Conservation (phyloP, 2,113 vertebrate genomes). For the Mionectes macconnelli region DNA sequence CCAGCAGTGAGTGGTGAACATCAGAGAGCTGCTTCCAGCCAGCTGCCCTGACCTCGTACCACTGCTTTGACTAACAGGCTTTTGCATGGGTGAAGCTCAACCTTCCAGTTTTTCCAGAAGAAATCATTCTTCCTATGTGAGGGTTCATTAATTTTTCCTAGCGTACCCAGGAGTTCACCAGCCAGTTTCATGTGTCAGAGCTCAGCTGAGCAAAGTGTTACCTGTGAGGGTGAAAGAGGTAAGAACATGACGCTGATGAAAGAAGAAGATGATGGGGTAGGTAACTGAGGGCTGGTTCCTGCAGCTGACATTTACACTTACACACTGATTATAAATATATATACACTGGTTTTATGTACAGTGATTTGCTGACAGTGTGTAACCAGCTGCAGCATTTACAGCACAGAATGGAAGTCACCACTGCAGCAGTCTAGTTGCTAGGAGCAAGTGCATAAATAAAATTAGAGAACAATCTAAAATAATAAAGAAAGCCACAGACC, state of each 20-base stretch:
- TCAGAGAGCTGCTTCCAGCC: not conserved
- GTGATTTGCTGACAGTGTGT: not conserved
- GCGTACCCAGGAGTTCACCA: not conserved
- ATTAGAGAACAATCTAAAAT: constrained; percentile 23
- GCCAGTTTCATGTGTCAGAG: not conserved
- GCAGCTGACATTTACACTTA: not conserved
- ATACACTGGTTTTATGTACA: not conserved
- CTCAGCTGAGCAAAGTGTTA: not conserved
- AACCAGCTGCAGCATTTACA: not conserved
- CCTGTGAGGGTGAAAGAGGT: not conserved
- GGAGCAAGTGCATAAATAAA: not conserved
- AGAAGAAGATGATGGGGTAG: not conserved
- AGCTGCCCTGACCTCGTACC: not conserved
- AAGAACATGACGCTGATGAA: fast-evolving
- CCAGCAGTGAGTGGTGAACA: not conserved
- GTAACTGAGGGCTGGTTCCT: not conserved
- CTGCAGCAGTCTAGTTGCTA: not conserved
- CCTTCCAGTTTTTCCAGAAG: not conserved
- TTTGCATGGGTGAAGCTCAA: not conserved
- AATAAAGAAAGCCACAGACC: not conserved
- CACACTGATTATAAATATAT: not conserved
- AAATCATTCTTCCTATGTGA: not conserved
- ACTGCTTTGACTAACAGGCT: not conserved
- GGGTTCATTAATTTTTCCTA: not conserved
- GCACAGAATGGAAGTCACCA: not conserved